Evolutionary conservation across 2,113 vertebrate species (phyloP), one percentile per base, ranked within the genome.

Genomic region (Paralichthys olivaceus): DNA sequence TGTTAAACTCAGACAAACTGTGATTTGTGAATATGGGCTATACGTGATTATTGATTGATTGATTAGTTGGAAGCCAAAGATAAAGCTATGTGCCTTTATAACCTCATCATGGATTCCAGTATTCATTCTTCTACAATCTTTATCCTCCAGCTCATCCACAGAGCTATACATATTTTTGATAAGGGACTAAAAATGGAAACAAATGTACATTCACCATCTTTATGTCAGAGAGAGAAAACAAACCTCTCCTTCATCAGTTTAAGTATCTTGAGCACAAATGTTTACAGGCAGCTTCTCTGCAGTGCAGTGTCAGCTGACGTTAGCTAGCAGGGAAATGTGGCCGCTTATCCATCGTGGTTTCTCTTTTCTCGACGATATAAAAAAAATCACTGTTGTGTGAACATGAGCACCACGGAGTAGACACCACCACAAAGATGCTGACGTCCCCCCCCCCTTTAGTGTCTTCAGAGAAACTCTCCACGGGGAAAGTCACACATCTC

Each of bases 391-490:
- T 40, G 37, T 40, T 4, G 1, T 3, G 13, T 15, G 45, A 19
- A 19, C 45, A 19, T 19, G 4, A 7, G 45, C 22, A 26, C 1
- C 1, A 0, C 11, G 3, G 4, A 28, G 3, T 2, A 9, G 0
- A 5, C 6, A 53, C 19, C 3, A 6, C 28, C 0, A 2, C 22
- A 55, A 3, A 20, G 1, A 47, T 25, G 2, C 34, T 3, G 8
- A 7, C 14, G 13, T 53, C 2, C 55, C 55, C 1, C n/a, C n/a
- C n/a, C n/a, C n/a, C n/a, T n/a, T n/a, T n/a, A n/a, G 12, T 20
- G 32, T 65, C n/a, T 71, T 22, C 6, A 77, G 72, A 86, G 87
- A 86, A 89, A 84, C 87, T 79, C 85, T 82, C 49, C 34, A 9
- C 4, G 29, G 26, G 65, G 59, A 87, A 71, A 89, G 89, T 85